Evolutionary conservation across 2,797 vertebrate genomes (phyloP).

Genomic region (Siniperca undulata): DNA sequence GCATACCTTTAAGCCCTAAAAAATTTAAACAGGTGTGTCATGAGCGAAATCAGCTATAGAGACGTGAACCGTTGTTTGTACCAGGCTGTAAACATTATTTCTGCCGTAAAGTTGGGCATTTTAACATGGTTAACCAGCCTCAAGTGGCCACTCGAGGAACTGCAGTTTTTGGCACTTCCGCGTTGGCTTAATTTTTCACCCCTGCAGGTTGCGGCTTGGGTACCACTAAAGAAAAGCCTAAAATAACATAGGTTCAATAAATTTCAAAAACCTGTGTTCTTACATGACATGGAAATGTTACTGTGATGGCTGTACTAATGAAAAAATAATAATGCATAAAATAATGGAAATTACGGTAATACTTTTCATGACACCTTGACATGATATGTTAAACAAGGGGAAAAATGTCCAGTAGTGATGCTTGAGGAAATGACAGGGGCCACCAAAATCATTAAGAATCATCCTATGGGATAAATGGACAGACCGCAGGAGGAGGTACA

Average conservation of each 20-base stretch:
- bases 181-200: too few relatives aligned
- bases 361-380: neutral
- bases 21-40: too few relatives aligned
- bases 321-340: neutral
- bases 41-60: too few relatives aligned
- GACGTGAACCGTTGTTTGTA: too few relatives aligned
- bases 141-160: too few relatives aligned
- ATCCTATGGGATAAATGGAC: neutral
- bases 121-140: too few relatives aligned
- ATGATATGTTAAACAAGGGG: neutral
- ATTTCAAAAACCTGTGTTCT: neutral
- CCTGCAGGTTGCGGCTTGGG: too few relatives aligned
- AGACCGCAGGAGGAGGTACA: neutral
- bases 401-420: neutral
- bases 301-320: neutral
- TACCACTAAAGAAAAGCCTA: neutral
- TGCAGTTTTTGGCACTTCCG: too few relatives aligned
- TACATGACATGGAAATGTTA: neutral
- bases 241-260: neutral
- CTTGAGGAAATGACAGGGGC: neutral
- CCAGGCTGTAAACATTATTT: too few relatives aligned
- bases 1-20: too few relatives aligned
- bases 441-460: neutral
- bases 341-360: neutral
- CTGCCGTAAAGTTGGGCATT: too few relatives aligned